Percentiles rank a stretch among this genome's conserved stretches.
phyloP scores from a whole-genome alignment of 2,113 vertebrate genomes.

The Anhinga anhinga region DNA sequence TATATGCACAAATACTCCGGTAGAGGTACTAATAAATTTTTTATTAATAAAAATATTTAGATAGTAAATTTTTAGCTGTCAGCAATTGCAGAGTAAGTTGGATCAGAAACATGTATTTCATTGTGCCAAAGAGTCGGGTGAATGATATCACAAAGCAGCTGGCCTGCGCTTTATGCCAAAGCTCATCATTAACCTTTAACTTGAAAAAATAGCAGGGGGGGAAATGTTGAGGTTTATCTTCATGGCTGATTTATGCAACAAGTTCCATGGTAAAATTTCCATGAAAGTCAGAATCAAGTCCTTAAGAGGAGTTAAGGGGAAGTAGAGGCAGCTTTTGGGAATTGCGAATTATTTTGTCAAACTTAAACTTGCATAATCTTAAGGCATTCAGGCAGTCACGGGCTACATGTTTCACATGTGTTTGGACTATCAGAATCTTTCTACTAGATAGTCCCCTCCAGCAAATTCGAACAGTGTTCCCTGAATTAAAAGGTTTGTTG shows the following conservation, averaged over 20 bases:
- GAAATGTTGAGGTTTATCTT: not conserved
- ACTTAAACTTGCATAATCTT: not conserved
- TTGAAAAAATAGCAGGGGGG: not conserved
- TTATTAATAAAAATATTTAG: constrained; percentile 7
- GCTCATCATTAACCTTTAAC: not conserved
- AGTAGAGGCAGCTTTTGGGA: not conserved
- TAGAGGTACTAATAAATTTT: not conserved
- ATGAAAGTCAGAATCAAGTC: not conserved
- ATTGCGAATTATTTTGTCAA: not conserved
- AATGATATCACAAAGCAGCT: not conserved
- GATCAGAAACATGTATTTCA: not conserved
- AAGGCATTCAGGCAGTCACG: not conserved
- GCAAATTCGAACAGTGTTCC: not conserved
- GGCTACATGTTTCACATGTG: not conserved
- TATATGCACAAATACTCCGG: not conserved
- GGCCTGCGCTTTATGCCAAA: not conserved
- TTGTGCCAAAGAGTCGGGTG: not conserved
- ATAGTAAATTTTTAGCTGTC: not conserved
- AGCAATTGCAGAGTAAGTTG: not conserved
- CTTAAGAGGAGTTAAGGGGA: not conserved
- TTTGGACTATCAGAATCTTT: not conserved
- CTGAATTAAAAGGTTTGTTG: not conserved
- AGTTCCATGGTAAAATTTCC: not conserved
- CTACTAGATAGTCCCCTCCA: not conserved
- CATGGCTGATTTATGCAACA: not conserved